Evolutionary conservation across 2,797 vertebrate species (phyloP).

Genomic region (Cirrhinus mrigala): DNA sequence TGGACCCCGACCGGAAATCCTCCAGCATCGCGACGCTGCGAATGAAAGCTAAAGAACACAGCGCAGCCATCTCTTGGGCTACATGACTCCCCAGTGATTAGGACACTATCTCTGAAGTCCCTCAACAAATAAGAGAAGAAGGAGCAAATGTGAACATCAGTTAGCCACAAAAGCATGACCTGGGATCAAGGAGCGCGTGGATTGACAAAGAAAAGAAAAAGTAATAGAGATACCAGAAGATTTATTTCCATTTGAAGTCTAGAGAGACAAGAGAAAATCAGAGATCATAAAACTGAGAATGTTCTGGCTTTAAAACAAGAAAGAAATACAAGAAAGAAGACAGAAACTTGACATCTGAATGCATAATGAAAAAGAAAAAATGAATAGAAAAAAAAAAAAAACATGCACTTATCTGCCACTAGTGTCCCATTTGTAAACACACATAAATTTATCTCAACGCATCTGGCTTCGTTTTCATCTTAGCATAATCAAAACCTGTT

Average conservation of each 20-base stretch:
- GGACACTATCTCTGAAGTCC: slow-evolving; percentile 35
- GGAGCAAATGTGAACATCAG: slow-evolving; percentile 64
- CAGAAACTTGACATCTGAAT: slow-evolving; percentile 45
- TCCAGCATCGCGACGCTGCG: slow-evolving; percentile 96
- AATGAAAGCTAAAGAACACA: slow-evolving; percentile 99
- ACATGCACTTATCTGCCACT: slow-evolving; percentile 76
- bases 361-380: slow-evolving; percentile 52
- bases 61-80: slow-evolving; percentile 98
- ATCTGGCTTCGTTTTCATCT: slow-evolving; percentile 17
- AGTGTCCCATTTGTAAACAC: slow-evolving; percentile 70
- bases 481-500: slow-evolving; percentile 36
- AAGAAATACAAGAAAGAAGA: slow-evolving; percentile 46
- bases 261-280: slow-evolving; percentile 36
- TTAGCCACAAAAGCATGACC: slow-evolving; percentile 65
- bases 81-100: slow-evolving; percentile 84
- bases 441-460: slow-evolving; percentile 45
- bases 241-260: slow-evolving; percentile 46
- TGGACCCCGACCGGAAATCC: slow-evolving; percentile 97
- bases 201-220: slow-evolving; percentile 44
- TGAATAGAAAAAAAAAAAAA: slow-evolving; percentile 61
- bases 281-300: slow-evolving; percentile 48
- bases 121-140: slow-evolving; percentile 55
- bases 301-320: slow-evolving; percentile 29
- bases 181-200: slow-evolving; percentile 68
- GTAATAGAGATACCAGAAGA: slow-evolving; percentile 50